Evolutionary conservation across 2,888 invertebrate genomes (phyloP), one percentile per base, ranked within the genome.

Genomic region (Mantis religiosa): DNA sequence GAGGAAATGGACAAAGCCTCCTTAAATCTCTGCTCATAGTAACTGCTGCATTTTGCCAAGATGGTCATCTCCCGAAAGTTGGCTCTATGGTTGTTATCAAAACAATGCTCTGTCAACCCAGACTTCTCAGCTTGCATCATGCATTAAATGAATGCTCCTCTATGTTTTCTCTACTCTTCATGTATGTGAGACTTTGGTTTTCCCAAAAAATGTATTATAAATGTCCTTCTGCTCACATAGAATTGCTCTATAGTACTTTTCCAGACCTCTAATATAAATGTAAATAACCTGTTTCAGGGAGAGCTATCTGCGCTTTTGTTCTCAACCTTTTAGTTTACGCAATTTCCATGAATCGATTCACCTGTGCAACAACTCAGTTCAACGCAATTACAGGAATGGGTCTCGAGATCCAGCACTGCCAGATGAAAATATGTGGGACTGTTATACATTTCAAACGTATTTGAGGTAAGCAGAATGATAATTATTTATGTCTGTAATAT

Each of bases 291-390:
- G 90, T 93, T 94, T 87, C 93, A 97, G 97, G 92, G 98, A 98
- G 92, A 97, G 98, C 92, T 99, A 99, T 92, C 93, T 98, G 90
- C 95, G 99, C 89, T 99, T 99, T 93, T 98, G 98, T 93, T 97
- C 97, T 3, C 97, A 98, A 93, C 96, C 96, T 92, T 99, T 97
- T 93, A 97, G 96, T 91, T 94, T 99, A 89, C 96, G 96, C 81
- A 97, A 98, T 93, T 97, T 98, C 91, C 98, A 98, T 92, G 98
- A 98, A 94, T 98, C 97, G 1, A 96, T 98, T 84, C 98, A 99
- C 93, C 94, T 99, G 85, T 98, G 98, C 82, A 99, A 99, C 94
- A 97, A 98, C 93, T 97, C 98, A 8, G 96, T 99, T 47, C 99
- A 99, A 93, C 96, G 97, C 91, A 97, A 97, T 93, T 98, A 98